Evolutionary conservation across 2,113 vertebrate genomes (phyloP).

Genomic region (Peromyscus maniculatus): DNA sequence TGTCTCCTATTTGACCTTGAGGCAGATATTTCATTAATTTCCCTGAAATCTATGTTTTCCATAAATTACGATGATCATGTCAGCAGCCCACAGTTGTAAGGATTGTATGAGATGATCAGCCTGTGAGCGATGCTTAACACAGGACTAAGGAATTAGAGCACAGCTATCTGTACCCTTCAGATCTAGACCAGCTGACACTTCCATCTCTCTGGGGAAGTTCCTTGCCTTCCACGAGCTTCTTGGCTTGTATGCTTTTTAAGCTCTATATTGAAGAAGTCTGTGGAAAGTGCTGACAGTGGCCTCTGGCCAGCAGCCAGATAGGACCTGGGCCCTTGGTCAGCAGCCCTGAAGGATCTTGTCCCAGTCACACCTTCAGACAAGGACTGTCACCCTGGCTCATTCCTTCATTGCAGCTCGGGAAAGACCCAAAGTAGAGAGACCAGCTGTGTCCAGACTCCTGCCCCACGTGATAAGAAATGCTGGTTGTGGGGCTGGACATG

Average conservation of each 20-base stretch:
- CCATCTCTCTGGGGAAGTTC: not conserved
- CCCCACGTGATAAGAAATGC: not conserved
- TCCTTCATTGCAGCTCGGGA: not conserved
- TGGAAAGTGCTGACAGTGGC: not conserved
- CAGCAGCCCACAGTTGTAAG: not conserved
- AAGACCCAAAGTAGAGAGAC: not conserved
- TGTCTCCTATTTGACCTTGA: not conserved
- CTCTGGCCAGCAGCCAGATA: not conserved
- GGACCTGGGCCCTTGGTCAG: not conserved
- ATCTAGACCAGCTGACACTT: not conserved
- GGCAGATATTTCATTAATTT: not conserved
- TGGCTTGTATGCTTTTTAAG: not conserved
- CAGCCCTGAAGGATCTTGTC: not conserved
- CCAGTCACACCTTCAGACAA: not conserved
- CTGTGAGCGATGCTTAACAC: not conserved
- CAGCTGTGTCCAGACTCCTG: not conserved
- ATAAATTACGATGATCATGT: not conserved
- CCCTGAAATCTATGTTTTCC: not conserved
- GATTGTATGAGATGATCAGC: not conserved
- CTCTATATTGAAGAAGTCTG: not conserved
- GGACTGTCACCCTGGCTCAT: not conserved
- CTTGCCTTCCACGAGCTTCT: not conserved
- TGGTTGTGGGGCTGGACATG: not conserved
- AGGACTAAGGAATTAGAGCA: not conserved
- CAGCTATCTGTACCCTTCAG: not conserved